These are phyloP conservation scores for Melanotaenia pygmaea DNA, from an alignment of 2,797 vertebrate species.

Conservation along the genomic window DNA sequence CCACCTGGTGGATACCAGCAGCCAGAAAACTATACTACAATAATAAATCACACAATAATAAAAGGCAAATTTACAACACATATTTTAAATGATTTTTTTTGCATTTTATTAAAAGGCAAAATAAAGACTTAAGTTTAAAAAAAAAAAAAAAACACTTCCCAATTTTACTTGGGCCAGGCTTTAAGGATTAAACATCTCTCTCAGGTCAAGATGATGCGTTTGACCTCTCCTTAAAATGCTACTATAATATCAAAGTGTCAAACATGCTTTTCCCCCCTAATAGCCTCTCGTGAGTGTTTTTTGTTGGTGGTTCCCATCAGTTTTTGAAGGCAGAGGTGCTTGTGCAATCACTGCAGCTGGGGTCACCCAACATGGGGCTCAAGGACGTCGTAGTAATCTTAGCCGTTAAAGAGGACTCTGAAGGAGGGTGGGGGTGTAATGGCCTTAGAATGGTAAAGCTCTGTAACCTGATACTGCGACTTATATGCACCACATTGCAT, in stretches of 20 bases:
- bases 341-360: constrained; percentile 72
- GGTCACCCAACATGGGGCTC: constrained; percentile 67
- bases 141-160: too few relatives aligned
- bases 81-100: too few relatives aligned
- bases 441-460: constrained; percentile 42
- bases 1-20: too few relatives aligned
- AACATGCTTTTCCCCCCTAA: constrained; percentile 24
- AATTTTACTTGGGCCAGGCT: too few relatives aligned
- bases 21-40: too few relatives aligned
- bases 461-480: constrained; percentile 51
- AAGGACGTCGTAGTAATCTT: constrained; percentile 80
- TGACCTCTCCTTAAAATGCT: constrained; percentile 27
- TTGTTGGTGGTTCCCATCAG: constrained; percentile 33
- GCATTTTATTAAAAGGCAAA: too few relatives aligned
- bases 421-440: constrained; percentile 44
- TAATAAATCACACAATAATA: too few relatives aligned
- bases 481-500: constrained; percentile 27
- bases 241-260: constrained; percentile 17
- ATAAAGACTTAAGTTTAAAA: too few relatives aligned
- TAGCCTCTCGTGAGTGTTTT: not conserved
- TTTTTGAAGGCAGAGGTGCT: constrained; percentile 66
- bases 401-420: constrained; percentile 74
- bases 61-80: too few relatives aligned
- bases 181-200: not conserved
- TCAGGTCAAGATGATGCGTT: constrained; percentile 21